These are phyloP conservation scores for Zootoca vivipara DNA, from an alignment of 2,113 vertebrate genomes.

Conservation along the genomic window DNA sequence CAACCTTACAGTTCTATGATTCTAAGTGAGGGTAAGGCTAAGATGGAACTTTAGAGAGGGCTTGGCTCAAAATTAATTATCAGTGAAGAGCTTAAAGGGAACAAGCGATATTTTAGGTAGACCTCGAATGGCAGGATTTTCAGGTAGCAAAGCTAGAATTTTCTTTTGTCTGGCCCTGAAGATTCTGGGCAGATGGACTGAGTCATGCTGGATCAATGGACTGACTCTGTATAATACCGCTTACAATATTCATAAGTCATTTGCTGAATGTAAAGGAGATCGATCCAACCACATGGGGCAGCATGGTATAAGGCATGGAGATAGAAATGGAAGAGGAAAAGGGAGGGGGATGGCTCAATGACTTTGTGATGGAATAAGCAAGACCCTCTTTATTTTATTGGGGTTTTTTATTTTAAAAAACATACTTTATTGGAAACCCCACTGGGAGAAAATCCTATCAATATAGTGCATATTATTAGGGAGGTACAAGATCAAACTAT, in stretches of 20 bases:
- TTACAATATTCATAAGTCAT: not conserved
- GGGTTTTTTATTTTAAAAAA: not conserved
- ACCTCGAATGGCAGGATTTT: not conserved
- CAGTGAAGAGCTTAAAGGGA: not conserved
- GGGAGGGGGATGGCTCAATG: not conserved
- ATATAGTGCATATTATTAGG: not conserved
- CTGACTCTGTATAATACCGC: not conserved
- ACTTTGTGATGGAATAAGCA: not conserved
- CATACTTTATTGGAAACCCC: too few relatives aligned
- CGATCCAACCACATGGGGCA: conserved; percentile 10
- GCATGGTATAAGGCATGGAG: conserved; percentile 1
- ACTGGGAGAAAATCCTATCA: too few relatives aligned
- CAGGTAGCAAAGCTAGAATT: not conserved
- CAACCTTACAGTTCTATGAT: too few relatives aligned
- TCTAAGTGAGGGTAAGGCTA: conserved; percentile 41
- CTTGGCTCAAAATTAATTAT: not conserved
- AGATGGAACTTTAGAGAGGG: not conserved
- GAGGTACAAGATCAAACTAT: too few relatives aligned
- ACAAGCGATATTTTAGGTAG: not conserved
- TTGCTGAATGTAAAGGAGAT: not conserved
- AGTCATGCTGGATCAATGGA: not conserved
- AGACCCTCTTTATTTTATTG: not conserved
- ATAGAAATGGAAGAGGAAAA: conserved; percentile 1
- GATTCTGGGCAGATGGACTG: too few relatives aligned
- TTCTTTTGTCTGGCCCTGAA: too few relatives aligned